These are phyloP conservation scores for Amphiprion clarkii DNA, from an alignment of 2,797 vertebrate genomes.

Conservation along the genomic window DNA sequence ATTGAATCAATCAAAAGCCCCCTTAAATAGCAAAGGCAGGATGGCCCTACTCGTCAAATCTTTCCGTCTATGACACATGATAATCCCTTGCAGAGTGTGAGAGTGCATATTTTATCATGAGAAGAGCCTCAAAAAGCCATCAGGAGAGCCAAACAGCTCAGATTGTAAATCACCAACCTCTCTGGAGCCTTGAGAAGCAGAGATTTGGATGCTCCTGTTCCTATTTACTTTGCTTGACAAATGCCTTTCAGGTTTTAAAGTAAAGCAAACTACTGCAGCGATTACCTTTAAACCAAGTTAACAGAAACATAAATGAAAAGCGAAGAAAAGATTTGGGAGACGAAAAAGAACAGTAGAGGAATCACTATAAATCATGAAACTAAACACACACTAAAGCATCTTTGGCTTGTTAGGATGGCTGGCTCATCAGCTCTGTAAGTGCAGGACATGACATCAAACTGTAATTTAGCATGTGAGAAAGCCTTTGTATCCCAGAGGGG, in stretches of 20 bases:
- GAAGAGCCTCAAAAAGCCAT: constrained; percentile 28
- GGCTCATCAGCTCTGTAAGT: constrained; percentile 54
- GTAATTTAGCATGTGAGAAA: constrained; percentile 50
- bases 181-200: not conserved
- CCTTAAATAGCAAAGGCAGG: constrained; percentile 23
- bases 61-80: constrained; percentile 22
- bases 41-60: constrained; percentile 36
- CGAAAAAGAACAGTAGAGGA: constrained; percentile 21
- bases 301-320: constrained; percentile 19
- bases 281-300: constrained; percentile 15
- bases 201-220: constrained; percentile 1
- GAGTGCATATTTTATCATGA: constrained; percentile 45
- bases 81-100: constrained; percentile 37
- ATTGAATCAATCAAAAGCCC: constrained; percentile 42
- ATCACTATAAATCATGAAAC: constrained; percentile 27
- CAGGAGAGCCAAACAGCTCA: constrained; percentile 27
- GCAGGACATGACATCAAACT: constrained; percentile 55
- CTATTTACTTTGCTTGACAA: constrained; percentile 10
- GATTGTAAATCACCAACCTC: constrained; percentile 26
- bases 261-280: constrained; percentile 3
- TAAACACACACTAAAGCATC: constrained; percentile 36
- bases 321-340: constrained; percentile 32
- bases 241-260: not conserved
- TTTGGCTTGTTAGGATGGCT: constrained; percentile 37
- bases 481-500: constrained; percentile 50